Conservation (phyloP, 2,888 invertebrate species). For the Oscheius onirici region DNA sequence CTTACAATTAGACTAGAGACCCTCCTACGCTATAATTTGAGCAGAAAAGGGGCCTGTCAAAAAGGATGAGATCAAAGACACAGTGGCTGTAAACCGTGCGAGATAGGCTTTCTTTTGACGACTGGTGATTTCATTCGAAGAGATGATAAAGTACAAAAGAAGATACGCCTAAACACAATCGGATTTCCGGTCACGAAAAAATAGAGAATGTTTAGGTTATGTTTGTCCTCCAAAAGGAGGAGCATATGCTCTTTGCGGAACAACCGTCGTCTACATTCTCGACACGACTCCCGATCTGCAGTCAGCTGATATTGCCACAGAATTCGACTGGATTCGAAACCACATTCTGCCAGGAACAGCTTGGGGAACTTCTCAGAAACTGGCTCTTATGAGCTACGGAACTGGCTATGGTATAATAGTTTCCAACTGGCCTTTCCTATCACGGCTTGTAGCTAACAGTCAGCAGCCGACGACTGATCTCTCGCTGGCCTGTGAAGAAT, state of each 20-base stretch:
- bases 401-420: background rate
- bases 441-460: background rate
- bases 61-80: too few species aligned
- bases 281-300: constrained; percentile 1
- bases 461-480: background rate
- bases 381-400: background rate
- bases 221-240: constrained; percentile 19
- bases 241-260: constrained; percentile 13
- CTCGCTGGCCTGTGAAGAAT: background rate
- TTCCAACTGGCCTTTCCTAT: background rate
- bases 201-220: too few species aligned
- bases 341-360: constrained; percentile 22
- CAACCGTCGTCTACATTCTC: constrained; percentile 13
- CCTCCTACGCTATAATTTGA: too few species aligned
- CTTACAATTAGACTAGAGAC: too few species aligned
- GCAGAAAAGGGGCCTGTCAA: too few species aligned
- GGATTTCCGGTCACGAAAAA: too few species aligned
- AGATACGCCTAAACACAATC: too few species aligned
- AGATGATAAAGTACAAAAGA: too few species aligned
- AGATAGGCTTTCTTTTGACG: too few species aligned
- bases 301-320: background rate
- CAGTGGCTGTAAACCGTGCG: too few species aligned
- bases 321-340: constrained; percentile 18
- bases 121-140: too few species aligned
- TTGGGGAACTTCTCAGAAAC: constrained; percentile 3